Base-by-base conservation (phyloP, 2,797 vertebrate genomes). In the Loriculus beryllinus region DNA sequence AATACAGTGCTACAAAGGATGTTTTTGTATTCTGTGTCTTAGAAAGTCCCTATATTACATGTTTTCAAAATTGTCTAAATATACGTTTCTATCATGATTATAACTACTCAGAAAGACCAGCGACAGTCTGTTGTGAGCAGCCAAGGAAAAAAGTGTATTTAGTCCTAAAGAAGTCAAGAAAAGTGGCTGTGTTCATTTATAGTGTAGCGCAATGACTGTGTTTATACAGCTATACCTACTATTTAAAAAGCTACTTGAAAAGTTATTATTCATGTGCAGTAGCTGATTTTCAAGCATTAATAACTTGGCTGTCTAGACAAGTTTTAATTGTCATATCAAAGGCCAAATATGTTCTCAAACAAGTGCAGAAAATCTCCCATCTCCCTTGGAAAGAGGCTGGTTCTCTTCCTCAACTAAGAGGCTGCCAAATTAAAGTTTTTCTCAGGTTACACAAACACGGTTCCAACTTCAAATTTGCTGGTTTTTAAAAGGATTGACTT, bases 321-420 rank as follows among this genome's bases (percentile, higher is more conserved):
- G 93, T 96, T 97, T 96, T 93, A 96, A 96, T 96, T 96, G 93
- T 86, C 91, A 96, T 94, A 95, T 96, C 95, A 97, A 96, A 95
- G 95, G 74, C 82, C 77, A 29, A 90, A 71, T 91, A 69, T 68
- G 64, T 90, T 93, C 88, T 95, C 79, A 85, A 86, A 95, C 51
- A 80, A 91, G 87, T 52, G 87, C 76, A 88, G 83, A 92, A 84
- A 86, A 90, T 86, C 87, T 93, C 56, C 81, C 91, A 78, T 82
- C 84, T 93, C 54, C 52, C 49, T 60, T 29, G 70, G 80, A 97
- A 92, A 69, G 81, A 82, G 51, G 72, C 17, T 64, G 31, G 60
- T 71, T 75, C 76, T 88, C 84, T 75, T 93, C 69, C 54, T 67
- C 88, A 93, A 78, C 57, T 15, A 79, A 67, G 47, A 70, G 60